phyloP scores from a whole-genome alignment of 2,888 invertebrate genomes.

The Ectropis crepuscularia region DNA sequence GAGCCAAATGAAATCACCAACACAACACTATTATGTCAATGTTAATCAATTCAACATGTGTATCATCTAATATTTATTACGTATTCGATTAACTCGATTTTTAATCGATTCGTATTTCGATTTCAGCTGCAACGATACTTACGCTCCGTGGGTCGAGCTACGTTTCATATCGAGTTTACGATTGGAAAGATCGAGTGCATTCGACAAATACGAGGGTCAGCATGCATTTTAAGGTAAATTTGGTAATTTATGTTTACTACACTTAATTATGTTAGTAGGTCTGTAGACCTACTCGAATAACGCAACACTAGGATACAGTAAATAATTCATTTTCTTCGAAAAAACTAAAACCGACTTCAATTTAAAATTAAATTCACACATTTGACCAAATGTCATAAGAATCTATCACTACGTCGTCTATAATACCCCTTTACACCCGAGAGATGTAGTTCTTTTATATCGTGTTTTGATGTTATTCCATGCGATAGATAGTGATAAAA shows the following conservation, averaged over 20 bases:
- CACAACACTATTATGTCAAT: slow-evolving; percentile 4
- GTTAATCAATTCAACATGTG: slow-evolving; percentile 7
- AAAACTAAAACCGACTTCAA: no score
- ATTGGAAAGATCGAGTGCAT: slow-evolving; percentile 96
- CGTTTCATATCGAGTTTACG: slow-evolving; percentile 95
- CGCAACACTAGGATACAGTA: not conserved
- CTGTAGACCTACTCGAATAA: not conserved
- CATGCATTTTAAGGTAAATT: slow-evolving; percentile 91
- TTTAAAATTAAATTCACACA: no score
- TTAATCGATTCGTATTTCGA: slow-evolving; percentile 28
- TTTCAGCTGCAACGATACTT: slow-evolving; percentile 92
- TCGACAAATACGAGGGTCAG: slow-evolving; percentile 94
- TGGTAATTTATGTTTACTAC: slow-evolving; percentile 14
- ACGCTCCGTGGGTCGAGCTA: slow-evolving; percentile 96
- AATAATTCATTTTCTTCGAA: no score
- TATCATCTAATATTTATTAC: not conserved
- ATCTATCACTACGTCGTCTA: no score
- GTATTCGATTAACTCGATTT: not conserved
- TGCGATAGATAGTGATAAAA: no score
- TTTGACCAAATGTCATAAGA: no score
- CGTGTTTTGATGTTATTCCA: no score
- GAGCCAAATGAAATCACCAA: slow-evolving; percentile 5
- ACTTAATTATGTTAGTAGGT: no score
- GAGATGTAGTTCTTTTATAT: no score
- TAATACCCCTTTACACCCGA: no score